Base-by-base conservation (phyloP, 1,140 invertebrate species). In the Parapsyche elsis region DNA sequence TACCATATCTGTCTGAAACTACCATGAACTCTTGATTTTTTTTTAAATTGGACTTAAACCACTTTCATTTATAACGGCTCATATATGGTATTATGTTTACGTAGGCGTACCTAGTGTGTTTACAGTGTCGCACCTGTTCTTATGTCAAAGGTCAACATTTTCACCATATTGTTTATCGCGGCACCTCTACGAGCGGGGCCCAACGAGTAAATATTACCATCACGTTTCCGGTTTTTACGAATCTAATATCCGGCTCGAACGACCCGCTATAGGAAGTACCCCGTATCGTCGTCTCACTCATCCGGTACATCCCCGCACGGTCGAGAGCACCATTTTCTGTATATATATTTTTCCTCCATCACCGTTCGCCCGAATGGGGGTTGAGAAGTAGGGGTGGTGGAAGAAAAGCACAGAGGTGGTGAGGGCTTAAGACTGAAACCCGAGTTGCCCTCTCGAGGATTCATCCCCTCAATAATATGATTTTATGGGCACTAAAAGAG, bases 401-500 rank as follows among this genome's bases (percentile, higher is more conserved):
- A 71, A 26, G 71, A n/a, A 75, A 21, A 16, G 16, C 16, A 5
- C 2, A 38, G n/a, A 75, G 44, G 71, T 53, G 71, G 71, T 9
- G 9, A 75, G 49, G 46, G 45, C 14, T 57, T 14, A 12, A 53
- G 12, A 53, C 16, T 2, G 12, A 53, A 53, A 53, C 49, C 49
- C 21, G 44, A 75, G 45, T 75, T 49, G 16, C 45, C 71, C 71
- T 53, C 45, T 75, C 45, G 64, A 67, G 24, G 23, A 67, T 77
- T 64, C 57, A 23, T 64, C 24, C 57, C 53, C 75, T 70, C 75
- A 70, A 57, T 81, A 81, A 81, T 81, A 81, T 57, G 74, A 71
- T 81, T 77, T 81, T 71, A 81, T 81, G 75, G 75, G 64, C 75
- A 81, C 23, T 77, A 71, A 81, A 76, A 57, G 64, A 77, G 76